phyloP scores from a whole-genome alignment of 2,797 vertebrate genomes.

The Perodicticus potto region DNA sequence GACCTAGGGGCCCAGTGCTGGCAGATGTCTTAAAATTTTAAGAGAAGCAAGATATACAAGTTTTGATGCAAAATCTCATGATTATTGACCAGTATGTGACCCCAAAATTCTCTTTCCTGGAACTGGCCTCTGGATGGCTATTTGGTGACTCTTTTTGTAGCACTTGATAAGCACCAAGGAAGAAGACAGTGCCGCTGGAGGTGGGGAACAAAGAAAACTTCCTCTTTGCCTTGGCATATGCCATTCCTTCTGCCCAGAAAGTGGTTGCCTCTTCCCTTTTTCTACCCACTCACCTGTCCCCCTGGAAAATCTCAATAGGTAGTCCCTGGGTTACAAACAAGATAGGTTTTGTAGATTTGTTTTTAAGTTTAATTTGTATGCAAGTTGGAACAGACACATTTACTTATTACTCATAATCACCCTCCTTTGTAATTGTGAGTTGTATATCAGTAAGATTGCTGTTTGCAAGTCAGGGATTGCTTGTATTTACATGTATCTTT shows the following conservation, averaged over 20 bases:
- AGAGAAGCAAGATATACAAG: background rate
- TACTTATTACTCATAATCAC: too few species aligned
- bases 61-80: background rate
- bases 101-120: background rate
- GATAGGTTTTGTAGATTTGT: too few species aligned
- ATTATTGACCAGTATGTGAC: background rate
- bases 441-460: too few species aligned
- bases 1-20: background rate
- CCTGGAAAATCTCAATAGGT: background rate
- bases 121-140: background rate
- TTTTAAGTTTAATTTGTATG: too few species aligned
- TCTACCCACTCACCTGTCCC: background rate
- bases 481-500: background rate
- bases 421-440: too few species aligned
- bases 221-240: background rate
- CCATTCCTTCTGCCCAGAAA: background rate
- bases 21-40: conserved; percentile 21
- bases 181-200: background rate
- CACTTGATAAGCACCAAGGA: background rate
- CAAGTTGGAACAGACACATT: too few species aligned
- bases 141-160: background rate
- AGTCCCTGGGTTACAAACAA: too few species aligned
- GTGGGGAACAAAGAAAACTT: background rate
- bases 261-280: background rate
- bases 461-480: too few species aligned